phyloP scores from a whole-genome alignment of 2,113 vertebrate genomes.

The Microcebus griseorufus region DNA sequence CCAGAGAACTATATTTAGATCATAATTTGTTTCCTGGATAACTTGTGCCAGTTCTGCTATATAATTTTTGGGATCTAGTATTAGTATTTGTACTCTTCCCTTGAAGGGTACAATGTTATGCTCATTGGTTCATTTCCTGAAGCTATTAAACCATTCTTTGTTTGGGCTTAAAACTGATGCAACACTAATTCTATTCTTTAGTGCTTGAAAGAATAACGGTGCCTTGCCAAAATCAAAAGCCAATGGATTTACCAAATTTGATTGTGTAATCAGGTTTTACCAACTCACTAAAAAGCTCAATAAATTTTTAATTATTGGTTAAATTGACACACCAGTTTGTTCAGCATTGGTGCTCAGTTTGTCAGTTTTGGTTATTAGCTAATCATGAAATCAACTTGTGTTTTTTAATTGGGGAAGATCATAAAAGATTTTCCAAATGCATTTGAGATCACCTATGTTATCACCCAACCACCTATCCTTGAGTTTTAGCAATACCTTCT shows the following conservation, averaged over 20 bases:
- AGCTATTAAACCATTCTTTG: constrained; percentile 23
- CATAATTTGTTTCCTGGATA: constrained; percentile 12
- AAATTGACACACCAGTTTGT: background rate
- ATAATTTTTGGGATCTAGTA: background rate
- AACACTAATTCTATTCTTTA: background rate
- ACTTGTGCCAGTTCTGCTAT: background rate
- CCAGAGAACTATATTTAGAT: constrained; percentile 5
- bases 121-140: constrained; percentile 4
- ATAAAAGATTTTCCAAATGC: constrained; percentile 41
- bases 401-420: constrained; percentile 34
- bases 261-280: constrained; percentile 41
- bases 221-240: constrained; percentile 37
- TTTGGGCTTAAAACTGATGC: constrained; percentile 22
- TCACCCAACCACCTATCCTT: background rate
- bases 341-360: constrained; percentile 4
- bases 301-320: background rate
- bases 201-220: background rate
- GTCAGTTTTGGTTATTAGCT: background rate
- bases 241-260: background rate
- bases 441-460: background rate
- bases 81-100: background rate
- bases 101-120: constrained; percentile 1
- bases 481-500: constrained; percentile 11
- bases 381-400: constrained; percentile 18
- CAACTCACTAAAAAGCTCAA: background rate